Conservation (phyloP, 2,113 vertebrate species). For the Mastomys coucha region DNA sequence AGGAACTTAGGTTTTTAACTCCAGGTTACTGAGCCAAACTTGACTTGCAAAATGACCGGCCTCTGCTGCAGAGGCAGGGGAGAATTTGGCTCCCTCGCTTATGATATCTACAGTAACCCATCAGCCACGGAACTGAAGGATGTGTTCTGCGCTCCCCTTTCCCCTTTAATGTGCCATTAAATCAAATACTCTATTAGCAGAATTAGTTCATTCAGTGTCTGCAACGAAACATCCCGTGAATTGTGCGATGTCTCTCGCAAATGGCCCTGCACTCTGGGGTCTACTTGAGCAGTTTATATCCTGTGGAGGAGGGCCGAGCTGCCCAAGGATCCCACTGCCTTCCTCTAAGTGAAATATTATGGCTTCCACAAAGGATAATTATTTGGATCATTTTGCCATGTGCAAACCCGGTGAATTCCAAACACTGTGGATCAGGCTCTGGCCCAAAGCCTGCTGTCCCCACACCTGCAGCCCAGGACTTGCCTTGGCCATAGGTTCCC, state of each 20-base stretch:
- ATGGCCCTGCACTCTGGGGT: constrained; percentile 79
- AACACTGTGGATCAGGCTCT: constrained; percentile 47
- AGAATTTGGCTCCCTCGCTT: background rate
- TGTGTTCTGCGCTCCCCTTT: constrained; percentile 57
- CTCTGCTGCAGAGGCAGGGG: constrained; percentile 31
- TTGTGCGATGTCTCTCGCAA: constrained; percentile 75
- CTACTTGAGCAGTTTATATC: constrained; percentile 80
- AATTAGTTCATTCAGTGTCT: constrained; percentile 80
- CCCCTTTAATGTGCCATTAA: constrained; percentile 83
- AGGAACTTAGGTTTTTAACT: background rate
- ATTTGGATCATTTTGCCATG: constrained; percentile 69
- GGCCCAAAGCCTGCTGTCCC: constrained; percentile 70
- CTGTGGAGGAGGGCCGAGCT: constrained; percentile 61
- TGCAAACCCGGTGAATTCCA: constrained; percentile 64
- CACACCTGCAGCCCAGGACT: constrained; percentile 56
- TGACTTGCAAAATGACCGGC: background rate
- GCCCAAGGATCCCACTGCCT: constrained; percentile 57
- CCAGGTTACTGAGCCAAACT: background rate
- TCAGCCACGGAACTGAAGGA: constrained; percentile 72
- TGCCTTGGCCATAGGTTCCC: background rate
- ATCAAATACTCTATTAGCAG: constrained; percentile 84
- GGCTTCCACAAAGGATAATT: constrained; percentile 79
- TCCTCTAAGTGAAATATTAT: constrained; percentile 72
- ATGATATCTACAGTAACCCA: constrained; percentile 53
- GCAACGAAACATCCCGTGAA: constrained; percentile 64